Evolutionary conservation across 2,113 vertebrate species (phyloP).

Genomic region (Scortum barcoo): DNA sequence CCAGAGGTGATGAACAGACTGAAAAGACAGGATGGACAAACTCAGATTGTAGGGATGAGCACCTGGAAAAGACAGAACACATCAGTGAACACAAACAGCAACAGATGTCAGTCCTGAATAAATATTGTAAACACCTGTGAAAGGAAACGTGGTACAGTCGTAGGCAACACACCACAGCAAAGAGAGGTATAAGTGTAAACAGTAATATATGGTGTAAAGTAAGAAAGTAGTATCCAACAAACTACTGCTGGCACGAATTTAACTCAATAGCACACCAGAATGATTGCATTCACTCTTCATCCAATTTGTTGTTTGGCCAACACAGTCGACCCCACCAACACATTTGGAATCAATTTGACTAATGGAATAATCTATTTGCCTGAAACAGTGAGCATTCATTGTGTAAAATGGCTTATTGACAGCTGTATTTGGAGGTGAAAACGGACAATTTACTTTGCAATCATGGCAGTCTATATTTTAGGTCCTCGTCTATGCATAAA

Average conservation of each 20-base stretch:
- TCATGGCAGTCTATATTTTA: conserved; percentile 17
- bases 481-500: conserved; percentile 6
- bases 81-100: neutral
- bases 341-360: conserved; percentile 63
- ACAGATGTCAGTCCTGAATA: neutral
- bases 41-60: neutral
- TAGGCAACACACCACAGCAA: neutral
- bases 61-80: conserved; percentile 17
- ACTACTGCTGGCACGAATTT: neutral
- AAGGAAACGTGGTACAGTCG: neutral
- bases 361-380: conserved; percentile 64
- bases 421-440: conserved; percentile 45
- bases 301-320: conserved; percentile 57
- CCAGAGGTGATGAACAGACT: neutral
- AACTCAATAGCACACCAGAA: conserved; percentile 22
- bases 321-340: conserved; percentile 50
- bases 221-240: neutral
- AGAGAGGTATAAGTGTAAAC: neutral
- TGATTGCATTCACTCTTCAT: conserved; percentile 54
- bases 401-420: conserved; percentile 52
- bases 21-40: neutral
- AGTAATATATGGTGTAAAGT: neutral
- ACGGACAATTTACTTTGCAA: conserved; percentile 32
- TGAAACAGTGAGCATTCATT: conserved; percentile 50
- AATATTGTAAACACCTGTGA: neutral